These are phyloP conservation scores for Sitta carolinensis DNA, from an alignment of 2,797 vertebrate genomes.

Conservation along the genomic window DNA sequence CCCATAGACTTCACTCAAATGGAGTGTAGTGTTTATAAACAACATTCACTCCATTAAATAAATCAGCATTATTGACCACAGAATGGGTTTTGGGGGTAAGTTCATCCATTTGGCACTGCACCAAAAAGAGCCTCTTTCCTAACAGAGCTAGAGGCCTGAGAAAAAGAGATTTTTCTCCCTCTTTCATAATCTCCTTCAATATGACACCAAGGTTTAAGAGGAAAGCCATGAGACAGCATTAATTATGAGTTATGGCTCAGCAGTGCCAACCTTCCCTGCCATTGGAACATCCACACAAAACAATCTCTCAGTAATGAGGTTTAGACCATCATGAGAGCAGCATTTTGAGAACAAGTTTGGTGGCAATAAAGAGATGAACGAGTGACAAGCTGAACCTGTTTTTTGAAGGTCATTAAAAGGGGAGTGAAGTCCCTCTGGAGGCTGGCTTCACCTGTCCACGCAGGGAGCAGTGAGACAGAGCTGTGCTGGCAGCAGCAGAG, in stretches of 20 bases:
- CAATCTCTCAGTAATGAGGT: not conserved
- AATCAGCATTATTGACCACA: not conserved
- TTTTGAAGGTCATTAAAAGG: not conserved
- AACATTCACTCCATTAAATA: not conserved
- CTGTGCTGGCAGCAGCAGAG: not conserved
- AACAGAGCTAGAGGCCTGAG: not conserved
- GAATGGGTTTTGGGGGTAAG: not conserved
- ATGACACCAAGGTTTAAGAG: not conserved
- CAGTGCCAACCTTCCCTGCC: not conserved
- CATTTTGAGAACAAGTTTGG: not conserved
- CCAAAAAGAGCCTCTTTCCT: not conserved
- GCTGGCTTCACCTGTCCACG: not conserved
- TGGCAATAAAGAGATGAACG: not conserved
- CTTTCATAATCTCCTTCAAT: not conserved
- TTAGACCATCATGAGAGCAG: not conserved
- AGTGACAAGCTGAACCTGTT: slow-evolving; percentile 20
- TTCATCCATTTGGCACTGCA: not conserved
- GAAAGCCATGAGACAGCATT: not conserved
- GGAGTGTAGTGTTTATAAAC: not conserved
- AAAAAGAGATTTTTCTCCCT: not conserved
- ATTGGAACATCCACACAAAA: not conserved
- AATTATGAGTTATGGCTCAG: not conserved
- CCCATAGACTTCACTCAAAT: not conserved
- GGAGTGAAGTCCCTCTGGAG: not conserved
- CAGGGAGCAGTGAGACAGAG: not conserved